These are phyloP conservation scores for Acleris literana DNA, from an alignment of 2,888 invertebrate species.

Conservation along the genomic window DNA sequence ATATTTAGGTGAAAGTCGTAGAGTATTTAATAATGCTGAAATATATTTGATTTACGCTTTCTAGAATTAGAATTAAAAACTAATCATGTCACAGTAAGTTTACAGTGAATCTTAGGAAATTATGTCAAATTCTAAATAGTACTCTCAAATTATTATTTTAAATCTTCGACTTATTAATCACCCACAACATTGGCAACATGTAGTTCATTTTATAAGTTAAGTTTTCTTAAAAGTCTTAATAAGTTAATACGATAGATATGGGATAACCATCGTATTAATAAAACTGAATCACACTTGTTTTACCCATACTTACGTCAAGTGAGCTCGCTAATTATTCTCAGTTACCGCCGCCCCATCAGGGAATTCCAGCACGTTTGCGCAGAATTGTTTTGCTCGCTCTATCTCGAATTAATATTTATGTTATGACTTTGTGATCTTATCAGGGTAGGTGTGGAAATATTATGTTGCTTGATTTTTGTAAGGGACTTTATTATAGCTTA, in stretches of 20 bases:
- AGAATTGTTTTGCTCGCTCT: slow-evolving; percentile 8
- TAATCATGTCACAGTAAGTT: not conserved
- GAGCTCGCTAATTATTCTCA: slow-evolving; percentile 12
- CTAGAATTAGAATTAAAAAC: not conserved
- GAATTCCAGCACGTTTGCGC: slow-evolving; percentile 8
- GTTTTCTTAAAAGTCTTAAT: too few relatives aligned
- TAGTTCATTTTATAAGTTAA: too few relatives aligned
- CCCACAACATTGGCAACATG: too few relatives aligned
- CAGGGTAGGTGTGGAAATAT: slow-evolving; percentile 6
- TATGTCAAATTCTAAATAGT: too few relatives aligned
- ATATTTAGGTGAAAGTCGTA: slow-evolving; percentile 29
- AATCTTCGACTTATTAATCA: too few relatives aligned
- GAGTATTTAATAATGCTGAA: not conserved
- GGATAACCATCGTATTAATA: too few relatives aligned
- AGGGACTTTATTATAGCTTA: not conserved
- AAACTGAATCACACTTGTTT: not conserved
- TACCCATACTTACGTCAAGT: not conserved
- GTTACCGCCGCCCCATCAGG: slow-evolving; percentile 7
- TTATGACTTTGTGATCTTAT: slow-evolving; percentile 6
- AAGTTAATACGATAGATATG: too few relatives aligned
- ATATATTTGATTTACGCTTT: not conserved
- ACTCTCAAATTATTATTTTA: too few relatives aligned
- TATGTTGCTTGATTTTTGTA: not conserved
- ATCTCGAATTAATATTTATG: slow-evolving; percentile 18
- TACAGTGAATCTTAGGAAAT: too few relatives aligned